Percentiles rank a stretch among this genome's conserved stretches.
phyloP scores from a whole-genome alignment of 2,113 vertebrate species.

The Hippolais icterina region DNA sequence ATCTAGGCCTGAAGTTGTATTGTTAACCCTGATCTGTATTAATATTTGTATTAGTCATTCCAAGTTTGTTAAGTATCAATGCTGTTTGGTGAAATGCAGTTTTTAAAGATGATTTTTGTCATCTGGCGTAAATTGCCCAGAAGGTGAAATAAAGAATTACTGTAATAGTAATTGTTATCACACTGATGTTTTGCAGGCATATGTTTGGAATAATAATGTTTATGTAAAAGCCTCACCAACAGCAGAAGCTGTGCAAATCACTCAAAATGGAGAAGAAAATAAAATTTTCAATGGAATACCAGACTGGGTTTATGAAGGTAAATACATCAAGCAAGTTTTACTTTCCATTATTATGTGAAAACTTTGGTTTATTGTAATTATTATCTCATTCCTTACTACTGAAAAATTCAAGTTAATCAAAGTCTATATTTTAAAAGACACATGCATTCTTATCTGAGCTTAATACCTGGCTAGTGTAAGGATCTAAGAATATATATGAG shows the following conservation, averaged over 20 bases:
- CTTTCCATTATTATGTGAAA: not conserved
- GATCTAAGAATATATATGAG: not conserved
- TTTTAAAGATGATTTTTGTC: not conserved
- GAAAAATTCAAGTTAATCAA: not conserved
- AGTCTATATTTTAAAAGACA: not conserved
- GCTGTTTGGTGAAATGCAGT: not conserved
- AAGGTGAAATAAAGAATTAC: not conserved
- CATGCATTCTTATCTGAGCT: not conserved
- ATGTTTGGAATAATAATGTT: slow-evolving; percentile 86
- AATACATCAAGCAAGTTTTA: not conserved
- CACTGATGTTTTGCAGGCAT: slow-evolving; percentile 77
- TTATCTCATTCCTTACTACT: not conserved
- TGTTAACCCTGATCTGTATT: not conserved
- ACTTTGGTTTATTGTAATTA: not conserved
- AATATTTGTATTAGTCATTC: not conserved
- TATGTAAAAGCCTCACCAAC: slow-evolving; percentile 80
- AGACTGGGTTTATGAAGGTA: slow-evolving; percentile 98
- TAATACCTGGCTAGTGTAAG: not conserved
- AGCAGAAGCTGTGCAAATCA: slow-evolving; percentile 72
- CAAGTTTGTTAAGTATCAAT: not conserved
- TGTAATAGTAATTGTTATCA: not conserved
- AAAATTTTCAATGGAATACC: slow-evolving; percentile 89
- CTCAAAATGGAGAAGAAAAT: slow-evolving; percentile 82
- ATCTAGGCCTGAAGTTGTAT: not conserved
- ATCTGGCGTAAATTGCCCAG: not conserved